Evolutionary conservation across 2,113 vertebrate genomes (phyloP).

Genomic region (Pipra filicauda): DNA sequence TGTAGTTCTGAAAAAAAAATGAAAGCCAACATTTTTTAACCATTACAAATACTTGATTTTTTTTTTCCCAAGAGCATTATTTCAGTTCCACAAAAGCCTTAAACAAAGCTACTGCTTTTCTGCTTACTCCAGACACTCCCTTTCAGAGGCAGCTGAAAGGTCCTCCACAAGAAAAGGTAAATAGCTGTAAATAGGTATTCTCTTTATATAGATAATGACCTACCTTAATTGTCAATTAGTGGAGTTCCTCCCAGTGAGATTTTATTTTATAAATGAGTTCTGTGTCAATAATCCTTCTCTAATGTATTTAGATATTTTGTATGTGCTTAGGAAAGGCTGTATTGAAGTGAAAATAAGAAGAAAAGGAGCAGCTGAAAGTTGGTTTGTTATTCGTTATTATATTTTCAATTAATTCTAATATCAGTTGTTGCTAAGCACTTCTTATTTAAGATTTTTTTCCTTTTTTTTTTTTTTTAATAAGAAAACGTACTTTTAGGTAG

Average conservation of each 20-base stretch:
- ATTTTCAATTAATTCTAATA: background rate
- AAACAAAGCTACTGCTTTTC: background rate
- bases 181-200: rapidly evolving
- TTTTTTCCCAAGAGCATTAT: rapidly evolving
- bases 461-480: background rate
- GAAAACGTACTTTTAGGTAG: rapidly evolving
- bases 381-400: rapidly evolving
- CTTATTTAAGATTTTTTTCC: background rate
- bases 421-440: rapidly evolving
- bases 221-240: background rate
- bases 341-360: background rate
- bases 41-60: rapidly evolving
- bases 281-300: rapidly evolving
- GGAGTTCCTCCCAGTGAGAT: background rate
- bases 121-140: rapidly evolving
- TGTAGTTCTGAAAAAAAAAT: background rate
- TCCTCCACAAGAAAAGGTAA: rapidly evolving
- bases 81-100: background rate
- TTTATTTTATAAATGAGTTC: background rate
- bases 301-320: rapidly evolving
- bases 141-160: rapidly evolving
- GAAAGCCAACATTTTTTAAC: rapidly evolving
- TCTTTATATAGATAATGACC: background rate
- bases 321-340: rapidly evolving
- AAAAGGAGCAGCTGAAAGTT: rapidly evolving